Conservation (phyloP, 2,888 invertebrate species). For the Apamea epomidion region DNA sequence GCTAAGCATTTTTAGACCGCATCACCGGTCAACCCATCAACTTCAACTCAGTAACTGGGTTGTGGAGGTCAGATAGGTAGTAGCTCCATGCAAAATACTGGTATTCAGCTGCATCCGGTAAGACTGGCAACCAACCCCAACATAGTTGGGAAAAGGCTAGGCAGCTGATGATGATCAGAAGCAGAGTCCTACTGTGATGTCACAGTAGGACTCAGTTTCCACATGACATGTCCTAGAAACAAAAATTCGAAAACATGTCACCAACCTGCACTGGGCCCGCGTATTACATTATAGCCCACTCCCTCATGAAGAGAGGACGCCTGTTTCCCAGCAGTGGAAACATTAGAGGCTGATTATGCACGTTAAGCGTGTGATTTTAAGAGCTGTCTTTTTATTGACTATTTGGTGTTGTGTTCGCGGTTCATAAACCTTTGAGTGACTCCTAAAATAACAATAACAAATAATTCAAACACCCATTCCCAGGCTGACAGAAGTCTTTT, state of each 20-base stretch:
- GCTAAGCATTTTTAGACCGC: background rate
- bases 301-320: background rate
- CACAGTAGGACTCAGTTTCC: background rate
- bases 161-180: background rate
- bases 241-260: background rate
- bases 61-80: too few relatives aligned
- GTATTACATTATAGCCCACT: background rate
- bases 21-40: background rate
- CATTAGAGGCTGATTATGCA: background rate
- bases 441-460: background rate
- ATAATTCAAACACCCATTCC: slow-evolving; percentile 12
- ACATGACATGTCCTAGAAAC: background rate
- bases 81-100: too few relatives aligned
- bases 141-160: too few relatives aligned
- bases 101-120: too few relatives aligned
- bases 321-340: background rate
- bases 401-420: background rate
- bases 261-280: too few relatives aligned
- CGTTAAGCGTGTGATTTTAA: background rate
- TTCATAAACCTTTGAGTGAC: background rate
- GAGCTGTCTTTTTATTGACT: background rate
- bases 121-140: too few relatives aligned
- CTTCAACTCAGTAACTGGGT: too few relatives aligned
- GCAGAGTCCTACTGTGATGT: background rate
- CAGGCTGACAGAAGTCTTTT: background rate